Percentiles rank a stretch among this genome's conserved stretches.
Conservation (phyloP, 2,888 invertebrate species). For the Plagodis pulveraria region DNA sequence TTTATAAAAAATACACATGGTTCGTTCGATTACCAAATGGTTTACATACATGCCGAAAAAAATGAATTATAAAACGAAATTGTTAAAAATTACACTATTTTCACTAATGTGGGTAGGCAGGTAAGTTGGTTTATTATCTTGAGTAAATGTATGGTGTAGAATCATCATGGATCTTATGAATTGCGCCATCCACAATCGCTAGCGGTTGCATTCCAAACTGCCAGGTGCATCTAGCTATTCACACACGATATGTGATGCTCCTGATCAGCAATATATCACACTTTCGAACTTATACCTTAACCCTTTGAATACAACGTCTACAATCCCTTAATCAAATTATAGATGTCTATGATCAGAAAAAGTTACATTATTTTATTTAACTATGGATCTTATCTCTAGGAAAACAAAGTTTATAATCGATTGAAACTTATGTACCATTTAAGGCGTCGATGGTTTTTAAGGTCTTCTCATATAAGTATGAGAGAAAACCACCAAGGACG, state of each 20-base stretch:
- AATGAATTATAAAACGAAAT: no score
- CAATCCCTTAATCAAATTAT: conserved; percentile 1
- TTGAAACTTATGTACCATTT: not conserved
- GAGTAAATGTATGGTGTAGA: no score
- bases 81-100: no score
- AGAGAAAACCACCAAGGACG: conserved; percentile 5
- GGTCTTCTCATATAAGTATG: conserved; percentile 21
- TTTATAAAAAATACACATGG: no score
- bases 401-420: conserved; percentile 16
- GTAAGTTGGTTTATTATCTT: no score
- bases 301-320: not conserved
- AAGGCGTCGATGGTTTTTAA: conserved; percentile 25
- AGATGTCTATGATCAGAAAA: not conserved
- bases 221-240: conserved; percentile 65
- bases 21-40: no score
- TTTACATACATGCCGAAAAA: no score
- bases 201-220: conserved; percentile 64
- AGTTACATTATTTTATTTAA: not conserved
- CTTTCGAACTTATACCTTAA: conserved; percentile 10
- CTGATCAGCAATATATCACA: conserved; percentile 28
- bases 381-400: conserved; percentile 3
- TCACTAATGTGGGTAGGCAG: no score
- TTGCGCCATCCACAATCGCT: conserved; percentile 34
- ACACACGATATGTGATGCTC: conserved; percentile 51
- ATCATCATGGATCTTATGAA: conserved; percentile 25